Base-by-base conservation (phyloP, 2,113 vertebrate genomes). In the Rhinopithecus roxellana region DNA sequence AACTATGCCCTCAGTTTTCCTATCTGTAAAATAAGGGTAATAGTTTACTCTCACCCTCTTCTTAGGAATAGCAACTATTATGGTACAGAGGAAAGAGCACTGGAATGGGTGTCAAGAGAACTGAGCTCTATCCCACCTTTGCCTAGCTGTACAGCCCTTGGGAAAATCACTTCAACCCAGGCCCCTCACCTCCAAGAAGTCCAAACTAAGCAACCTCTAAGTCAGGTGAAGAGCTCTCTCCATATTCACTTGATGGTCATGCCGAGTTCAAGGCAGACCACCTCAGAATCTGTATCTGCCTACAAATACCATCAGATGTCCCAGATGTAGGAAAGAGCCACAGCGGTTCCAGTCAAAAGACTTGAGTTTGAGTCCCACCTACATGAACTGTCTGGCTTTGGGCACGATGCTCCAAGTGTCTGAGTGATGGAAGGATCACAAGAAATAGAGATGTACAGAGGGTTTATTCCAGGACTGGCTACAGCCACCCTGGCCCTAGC, bases 21-120 rank as follows among this genome's bases (percentile, higher is more conserved):
- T 89, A 4, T 72, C 45, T 94, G 38, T 87, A 94, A 97, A 83
- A 57, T 79, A 59, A 30, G 57, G 52, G 14, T 84, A 55, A 59
- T 38, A 61, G n/a, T 90, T 84, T 97, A 32, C 50, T 74, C 14
- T 81, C 18, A 11, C 22, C 55, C 9, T 59, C 79, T 90, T 69
- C 77, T 85, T 69, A 69, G 74, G 45, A 27, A 48, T 79, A 78
- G 61, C 25, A 32, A 38, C 74, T 74, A 20, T 35, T 59, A 40
- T 38, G 14, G 38, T 20, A 89, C 67, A 91, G 95, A 89, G 43
- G 89, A 82, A 94, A 79, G 88, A 96, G 74, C 69, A 23, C 89
- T 89, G 86, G 85, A 40, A 95, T 90, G 77, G 61, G 83, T 92
- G 80, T 90, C 80, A 74, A 88, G 64, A 93, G 64, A 87, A 22